These are phyloP conservation scores for Brachyalestes nurse DNA, from an alignment of 2,797 vertebrate genomes.

Conservation along the genomic window DNA sequence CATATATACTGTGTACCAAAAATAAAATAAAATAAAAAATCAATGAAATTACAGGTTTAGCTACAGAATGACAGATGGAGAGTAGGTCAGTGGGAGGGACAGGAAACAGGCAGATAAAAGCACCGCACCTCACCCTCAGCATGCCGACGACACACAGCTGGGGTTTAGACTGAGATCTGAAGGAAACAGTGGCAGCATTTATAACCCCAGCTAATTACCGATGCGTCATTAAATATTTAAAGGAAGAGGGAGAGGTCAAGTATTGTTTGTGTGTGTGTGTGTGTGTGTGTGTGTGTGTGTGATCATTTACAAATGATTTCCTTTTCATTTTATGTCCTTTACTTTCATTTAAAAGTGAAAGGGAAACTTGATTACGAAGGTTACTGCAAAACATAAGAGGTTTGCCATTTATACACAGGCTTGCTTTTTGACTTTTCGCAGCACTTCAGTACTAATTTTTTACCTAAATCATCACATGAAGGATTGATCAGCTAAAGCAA, in stretches of 20 bases:
- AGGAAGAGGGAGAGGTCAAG: conserved; percentile 38
- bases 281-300: too few relatives aligned
- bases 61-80: not conserved
- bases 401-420: too few relatives aligned
- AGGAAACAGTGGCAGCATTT: conserved; percentile 9
- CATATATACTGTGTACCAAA: not conserved
- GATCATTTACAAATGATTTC: too few relatives aligned
- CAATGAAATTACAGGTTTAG: not conserved
- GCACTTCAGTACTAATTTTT: too few relatives aligned
- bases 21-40: not conserved
- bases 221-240: conserved; percentile 33
- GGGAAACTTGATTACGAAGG: too few relatives aligned
- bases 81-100: not conserved
- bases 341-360: too few relatives aligned
- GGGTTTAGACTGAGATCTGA: not conserved
- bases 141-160: not conserved
- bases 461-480: too few relatives aligned
- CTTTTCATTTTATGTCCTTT: too few relatives aligned
- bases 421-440: too few relatives aligned
- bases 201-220: conserved; percentile 6
- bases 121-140: not conserved
- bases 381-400: too few relatives aligned
- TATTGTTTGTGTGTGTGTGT: not conserved
- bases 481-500: too few relatives aligned
- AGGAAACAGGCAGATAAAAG: conserved; percentile 6